Percentiles rank a stretch among this genome's conserved stretches.
Evolutionary conservation across 2,797 vertebrate genomes (phyloP).

Genomic region (Loris lydekkerianus): DNA sequence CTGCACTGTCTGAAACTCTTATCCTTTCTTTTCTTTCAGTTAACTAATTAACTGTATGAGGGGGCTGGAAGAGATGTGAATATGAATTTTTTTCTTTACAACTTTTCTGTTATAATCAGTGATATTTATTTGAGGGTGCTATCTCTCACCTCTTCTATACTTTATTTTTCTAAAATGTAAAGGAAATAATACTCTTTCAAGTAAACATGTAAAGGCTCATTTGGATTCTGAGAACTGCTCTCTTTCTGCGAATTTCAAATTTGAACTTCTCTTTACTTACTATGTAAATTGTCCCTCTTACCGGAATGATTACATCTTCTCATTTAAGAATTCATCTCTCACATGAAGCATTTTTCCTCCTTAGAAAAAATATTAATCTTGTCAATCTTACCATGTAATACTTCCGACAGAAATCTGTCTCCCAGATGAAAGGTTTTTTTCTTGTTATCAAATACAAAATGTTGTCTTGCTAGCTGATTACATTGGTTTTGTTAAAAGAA

Average conservation of each 20-base stretch:
- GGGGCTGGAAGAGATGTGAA: background rate
- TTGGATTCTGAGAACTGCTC: background rate
- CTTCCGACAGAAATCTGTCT: conserved; percentile 20
- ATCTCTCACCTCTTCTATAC: background rate
- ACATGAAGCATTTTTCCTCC: conserved; percentile 34
- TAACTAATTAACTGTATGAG: background rate
- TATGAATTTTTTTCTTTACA: conserved; percentile 32
- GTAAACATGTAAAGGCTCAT: conserved; percentile 39
- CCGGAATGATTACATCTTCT: conserved; percentile 55
- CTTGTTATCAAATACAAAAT: conserved; percentile 52
- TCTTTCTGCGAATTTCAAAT: conserved; percentile 51
- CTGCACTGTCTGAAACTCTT: background rate
- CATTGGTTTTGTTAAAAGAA: conserved; percentile 44
- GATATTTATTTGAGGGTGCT: background rate
- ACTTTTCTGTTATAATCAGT: conserved; percentile 30
- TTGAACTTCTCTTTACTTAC: conserved; percentile 55
- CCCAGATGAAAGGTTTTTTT: conserved; percentile 52
- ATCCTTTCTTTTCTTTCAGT: background rate
- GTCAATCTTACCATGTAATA: background rate
- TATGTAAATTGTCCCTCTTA: conserved; percentile 35
- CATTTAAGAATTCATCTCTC: conserved; percentile 67
- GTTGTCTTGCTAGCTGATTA: background rate
- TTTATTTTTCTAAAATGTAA: conserved; percentile 50
- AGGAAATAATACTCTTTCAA: conserved; percentile 59
- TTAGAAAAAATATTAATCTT: conserved; percentile 66